phyloP scores from a whole-genome alignment of 2,113 vertebrate genomes.

The Erythrocercus mccallii region DNA sequence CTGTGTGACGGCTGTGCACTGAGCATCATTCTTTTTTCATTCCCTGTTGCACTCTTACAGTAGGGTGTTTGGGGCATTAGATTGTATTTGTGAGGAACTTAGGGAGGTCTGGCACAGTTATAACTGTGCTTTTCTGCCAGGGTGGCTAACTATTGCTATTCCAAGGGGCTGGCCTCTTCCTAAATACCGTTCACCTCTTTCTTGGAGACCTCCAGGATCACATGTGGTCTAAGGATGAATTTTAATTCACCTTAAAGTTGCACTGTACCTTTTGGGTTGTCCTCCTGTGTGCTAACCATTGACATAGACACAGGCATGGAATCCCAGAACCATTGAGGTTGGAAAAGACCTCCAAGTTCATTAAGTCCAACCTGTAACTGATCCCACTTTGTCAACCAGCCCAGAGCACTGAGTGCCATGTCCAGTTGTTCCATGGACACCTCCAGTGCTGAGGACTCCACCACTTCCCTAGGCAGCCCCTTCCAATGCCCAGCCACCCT shows the following conservation, averaged over 20 bases:
- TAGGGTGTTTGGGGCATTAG: background rate
- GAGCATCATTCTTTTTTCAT: background rate
- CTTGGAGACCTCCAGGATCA: background rate
- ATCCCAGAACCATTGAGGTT: background rate
- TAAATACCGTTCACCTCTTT: background rate
- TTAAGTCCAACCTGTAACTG: background rate
- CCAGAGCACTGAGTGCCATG: background rate
- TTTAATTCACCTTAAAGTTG: background rate
- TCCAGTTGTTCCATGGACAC: background rate
- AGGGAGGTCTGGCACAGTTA: background rate
- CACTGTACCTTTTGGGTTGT: background rate
- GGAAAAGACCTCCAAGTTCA: background rate
- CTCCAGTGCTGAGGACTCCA: background rate
- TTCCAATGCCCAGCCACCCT: rapidly evolving
- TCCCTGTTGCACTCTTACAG: background rate
- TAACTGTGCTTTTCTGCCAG: background rate
- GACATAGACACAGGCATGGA: background rate
- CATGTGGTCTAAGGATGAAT: background rate
- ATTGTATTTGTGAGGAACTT: background rate
- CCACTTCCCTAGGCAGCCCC: background rate
- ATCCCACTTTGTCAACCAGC: background rate
- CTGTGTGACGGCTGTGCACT: background rate
- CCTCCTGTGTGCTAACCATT: background rate
- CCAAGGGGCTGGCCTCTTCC: background rate
- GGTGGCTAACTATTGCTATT: background rate